A percentile compares a stretch with the other conserved stretches of the same genome.
phyloP scores from a whole-genome alignment of 1,140 invertebrate species.

The Cyrtorhinus lividipennis region DNA sequence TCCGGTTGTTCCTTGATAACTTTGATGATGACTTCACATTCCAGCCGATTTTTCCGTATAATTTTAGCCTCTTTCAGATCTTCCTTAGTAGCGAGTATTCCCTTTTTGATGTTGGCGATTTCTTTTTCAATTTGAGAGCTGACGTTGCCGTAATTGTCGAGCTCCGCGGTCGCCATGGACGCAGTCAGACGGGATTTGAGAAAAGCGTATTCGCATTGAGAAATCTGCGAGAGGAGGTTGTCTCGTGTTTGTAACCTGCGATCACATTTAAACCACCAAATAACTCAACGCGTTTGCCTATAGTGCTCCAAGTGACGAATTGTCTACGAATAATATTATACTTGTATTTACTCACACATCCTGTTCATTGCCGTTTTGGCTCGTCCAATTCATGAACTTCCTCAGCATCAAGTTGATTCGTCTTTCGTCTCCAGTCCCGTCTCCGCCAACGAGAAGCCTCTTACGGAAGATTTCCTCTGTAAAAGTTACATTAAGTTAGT shows the following conservation, averaged over 20 bases:
- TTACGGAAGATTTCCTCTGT: slow-evolving; percentile 84
- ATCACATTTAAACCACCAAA: too few species aligned
- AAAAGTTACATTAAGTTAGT: too few species aligned
- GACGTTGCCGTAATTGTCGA: slow-evolving; percentile 67
- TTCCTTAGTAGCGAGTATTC: slow-evolving; percentile 50
- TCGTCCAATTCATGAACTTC: slow-evolving; percentile 78
- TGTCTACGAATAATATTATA: too few species aligned
- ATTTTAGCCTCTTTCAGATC: slow-evolving; percentile 66
- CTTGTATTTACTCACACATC: slow-evolving; percentile 42
- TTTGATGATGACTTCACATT: slow-evolving; percentile 84
- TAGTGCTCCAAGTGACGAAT: background rate
- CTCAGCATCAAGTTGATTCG: slow-evolving; percentile 72
- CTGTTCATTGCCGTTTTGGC: slow-evolving; percentile 40
- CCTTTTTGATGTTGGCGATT: slow-evolving; percentile 56
- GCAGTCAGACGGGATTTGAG: slow-evolving; percentile 65
- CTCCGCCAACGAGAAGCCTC: slow-evolving; percentile 81
- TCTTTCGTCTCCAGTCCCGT: slow-evolving; percentile 89
- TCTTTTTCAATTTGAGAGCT: slow-evolving; percentile 58
- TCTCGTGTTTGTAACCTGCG: slow-evolving; percentile 41
- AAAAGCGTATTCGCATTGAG: slow-evolving; percentile 77
- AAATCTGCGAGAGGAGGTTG: slow-evolving; percentile 62
- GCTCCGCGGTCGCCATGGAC: slow-evolving; percentile 67
- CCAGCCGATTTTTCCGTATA: slow-evolving; percentile 73
- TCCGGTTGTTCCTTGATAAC: slow-evolving; percentile 82
- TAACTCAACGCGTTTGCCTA: background rate